A percentile compares a stretch with the other conserved stretches of the same genome.
These are phyloP conservation scores for Eupithecia subumbrata DNA, from an alignment of 2,888 invertebrate species.

Conservation along the genomic window DNA sequence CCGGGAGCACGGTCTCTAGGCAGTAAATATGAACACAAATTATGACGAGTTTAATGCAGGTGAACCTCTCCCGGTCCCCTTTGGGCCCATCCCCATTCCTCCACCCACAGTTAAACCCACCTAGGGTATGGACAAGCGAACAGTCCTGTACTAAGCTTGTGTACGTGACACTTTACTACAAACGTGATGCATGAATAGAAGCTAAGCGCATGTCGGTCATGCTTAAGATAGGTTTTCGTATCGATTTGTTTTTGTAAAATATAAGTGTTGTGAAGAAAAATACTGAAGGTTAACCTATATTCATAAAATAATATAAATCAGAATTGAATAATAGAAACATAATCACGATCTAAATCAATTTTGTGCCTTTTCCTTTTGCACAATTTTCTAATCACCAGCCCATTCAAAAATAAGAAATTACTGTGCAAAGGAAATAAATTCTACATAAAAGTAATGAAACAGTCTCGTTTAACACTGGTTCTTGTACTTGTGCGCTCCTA, in stretches of 20 bases:
- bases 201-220: neutral
- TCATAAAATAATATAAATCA: too few species aligned
- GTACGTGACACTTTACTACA: slow-evolving; percentile 12
- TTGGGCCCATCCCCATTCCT: neutral
- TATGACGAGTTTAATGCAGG: slow-evolving; percentile 20
- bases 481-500: slow-evolving; percentile 50
- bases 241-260: neutral
- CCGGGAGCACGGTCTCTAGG: neutral
- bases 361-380: neutral
- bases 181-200: slow-evolving; percentile 2
- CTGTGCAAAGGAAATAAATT: slow-evolving; percentile 44
- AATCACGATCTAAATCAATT: neutral
- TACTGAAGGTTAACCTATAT: neutral
- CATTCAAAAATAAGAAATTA: slow-evolving; percentile 30
- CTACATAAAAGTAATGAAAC: slow-evolving; percentile 49
- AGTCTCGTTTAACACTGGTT: slow-evolving; percentile 56
- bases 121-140: neutral
- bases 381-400: slow-evolving; percentile 11
- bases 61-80: slow-evolving; percentile 2
- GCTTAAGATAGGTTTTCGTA: neutral
- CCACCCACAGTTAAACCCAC: slow-evolving; percentile 4
- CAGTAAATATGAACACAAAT: slow-evolving; percentile 17
- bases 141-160: slow-evolving; percentile 1
- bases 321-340: neutral
- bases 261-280: neutral